Evolutionary conservation across 2,797 vertebrate genomes (phyloP).

Genomic region (Sandelia bainsii): DNA sequence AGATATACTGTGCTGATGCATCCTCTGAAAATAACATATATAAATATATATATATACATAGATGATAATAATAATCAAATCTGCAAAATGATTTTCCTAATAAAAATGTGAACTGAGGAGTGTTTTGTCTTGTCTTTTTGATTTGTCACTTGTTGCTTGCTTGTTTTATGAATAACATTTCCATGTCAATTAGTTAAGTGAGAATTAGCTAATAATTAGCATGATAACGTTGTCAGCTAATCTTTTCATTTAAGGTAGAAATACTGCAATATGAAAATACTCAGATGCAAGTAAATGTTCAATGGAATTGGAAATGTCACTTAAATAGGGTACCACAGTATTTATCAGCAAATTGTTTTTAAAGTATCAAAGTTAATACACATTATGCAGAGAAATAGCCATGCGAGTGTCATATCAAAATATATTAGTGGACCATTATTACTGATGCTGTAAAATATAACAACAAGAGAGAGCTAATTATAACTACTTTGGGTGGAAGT

Average conservation of each 20-base stretch:
- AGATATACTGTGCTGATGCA: slow-evolving; percentile 88
- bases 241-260: not conserved
- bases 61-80: slow-evolving; percentile 79
- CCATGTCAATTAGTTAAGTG: no score
- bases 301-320: not conserved
- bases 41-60: slow-evolving; percentile 62
- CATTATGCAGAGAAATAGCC: no score
- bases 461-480: no score
- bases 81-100: slow-evolving; percentile 87
- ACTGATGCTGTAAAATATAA: no score
- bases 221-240: not conserved
- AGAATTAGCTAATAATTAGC: not conserved
- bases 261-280: not conserved
- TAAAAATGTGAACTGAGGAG: slow-evolving; percentile 79
- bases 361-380: no score
- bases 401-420: no score
- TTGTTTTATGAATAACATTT: not conserved
- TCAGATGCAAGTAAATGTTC: not conserved
- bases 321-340: not conserved
- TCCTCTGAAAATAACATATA: slow-evolving; percentile 77
- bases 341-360: not conserved
- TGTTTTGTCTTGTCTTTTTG: slow-evolving; percentile 39
- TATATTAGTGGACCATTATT: no score
- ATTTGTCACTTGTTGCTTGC: not conserved
- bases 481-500: no score